A percentile compares a stretch with the other conserved stretches of the same genome.
Evolutionary conservation across 2,888 invertebrate species (phyloP).

Genomic region (Melinaea marsaeus): DNA sequence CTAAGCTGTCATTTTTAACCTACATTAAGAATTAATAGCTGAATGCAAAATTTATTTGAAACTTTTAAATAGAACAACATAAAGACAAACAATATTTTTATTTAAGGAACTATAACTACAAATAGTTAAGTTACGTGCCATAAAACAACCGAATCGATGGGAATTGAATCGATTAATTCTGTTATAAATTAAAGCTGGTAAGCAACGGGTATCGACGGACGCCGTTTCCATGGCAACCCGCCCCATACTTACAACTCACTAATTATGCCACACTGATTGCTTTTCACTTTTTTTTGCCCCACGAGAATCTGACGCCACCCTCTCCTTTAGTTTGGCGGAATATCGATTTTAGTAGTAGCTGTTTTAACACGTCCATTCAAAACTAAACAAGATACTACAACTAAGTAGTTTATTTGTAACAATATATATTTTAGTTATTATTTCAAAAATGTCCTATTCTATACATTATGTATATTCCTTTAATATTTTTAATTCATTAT

Average conservation of each 20-base stretch:
- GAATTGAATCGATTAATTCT: conserved; percentile 74
- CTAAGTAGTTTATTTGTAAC: neutral
- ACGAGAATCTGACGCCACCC: conserved; percentile 74
- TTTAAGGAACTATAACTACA: conserved; percentile 10
- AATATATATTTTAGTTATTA: no score
- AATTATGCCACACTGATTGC: conserved; percentile 79
- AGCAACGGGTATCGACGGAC: conserved; percentile 69
- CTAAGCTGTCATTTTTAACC: no score
- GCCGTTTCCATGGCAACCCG: conserved; percentile 70
- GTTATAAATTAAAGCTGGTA: conserved; percentile 74
- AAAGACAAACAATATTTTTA: neutral
- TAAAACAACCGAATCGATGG: conserved; percentile 61
- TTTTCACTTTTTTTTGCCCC: conserved; percentile 76
- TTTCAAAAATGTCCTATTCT: no score
- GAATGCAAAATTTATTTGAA: neutral
- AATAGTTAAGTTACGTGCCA: conserved; percentile 16
- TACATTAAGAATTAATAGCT: neutral
- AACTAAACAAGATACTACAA: neutral
- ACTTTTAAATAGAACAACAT: neutral
- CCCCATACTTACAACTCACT: conserved; percentile 77
- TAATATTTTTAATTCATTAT: no score
- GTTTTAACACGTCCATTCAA: conserved; percentile 37
- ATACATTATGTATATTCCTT: no score
- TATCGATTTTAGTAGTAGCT: conserved; percentile 40
- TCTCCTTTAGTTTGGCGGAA: conserved; percentile 44